A percentile compares a stretch with the other conserved stretches of the same genome.
phyloP scores from a whole-genome alignment of 2,888 invertebrate species.

The Taphrorychus bicolor region DNA sequence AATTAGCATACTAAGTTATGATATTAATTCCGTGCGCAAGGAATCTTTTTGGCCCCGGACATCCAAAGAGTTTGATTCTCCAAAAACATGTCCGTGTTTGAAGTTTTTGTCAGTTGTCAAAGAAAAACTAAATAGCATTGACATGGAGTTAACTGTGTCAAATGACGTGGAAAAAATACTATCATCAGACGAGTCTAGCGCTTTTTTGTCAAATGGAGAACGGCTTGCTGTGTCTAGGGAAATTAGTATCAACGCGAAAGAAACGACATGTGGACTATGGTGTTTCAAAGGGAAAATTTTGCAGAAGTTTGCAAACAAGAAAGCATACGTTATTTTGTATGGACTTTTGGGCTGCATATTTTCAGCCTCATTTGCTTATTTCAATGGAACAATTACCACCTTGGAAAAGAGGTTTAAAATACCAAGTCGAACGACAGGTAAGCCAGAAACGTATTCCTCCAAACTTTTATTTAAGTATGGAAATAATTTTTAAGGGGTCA shows the following conservation, averaged over 20 bases:
- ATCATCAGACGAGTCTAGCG: slow-evolving; percentile 4
- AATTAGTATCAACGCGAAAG: slow-evolving; percentile 61
- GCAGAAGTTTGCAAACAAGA: slow-evolving; percentile 64
- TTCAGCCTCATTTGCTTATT: slow-evolving; percentile 74
- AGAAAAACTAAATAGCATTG: not conserved
- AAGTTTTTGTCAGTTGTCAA: not conserved
- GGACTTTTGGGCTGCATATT: slow-evolving; percentile 73
- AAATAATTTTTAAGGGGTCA: slow-evolving; percentile 63
- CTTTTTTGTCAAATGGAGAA: slow-evolving; percentile 24
- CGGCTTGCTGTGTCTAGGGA: slow-evolving; percentile 9
- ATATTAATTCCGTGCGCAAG: not conserved
- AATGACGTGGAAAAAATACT: not conserved
- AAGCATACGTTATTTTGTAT: slow-evolving; percentile 61
- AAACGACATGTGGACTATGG: slow-evolving; percentile 72
- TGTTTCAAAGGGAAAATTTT: slow-evolving; percentile 62
- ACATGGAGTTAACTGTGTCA: not conserved
- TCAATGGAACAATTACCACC: slow-evolving; percentile 77
- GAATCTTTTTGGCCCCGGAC: no score
- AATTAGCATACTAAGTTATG: not conserved
- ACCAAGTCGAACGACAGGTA: slow-evolving; percentile 73
- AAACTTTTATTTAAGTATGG: not conserved
- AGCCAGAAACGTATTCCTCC: slow-evolving; percentile 31
- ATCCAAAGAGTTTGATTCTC: not conserved
- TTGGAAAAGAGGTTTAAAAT: slow-evolving; percentile 77
- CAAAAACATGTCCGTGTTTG: not conserved